Conservation (phyloP, 2,113 vertebrate species). For the Actenoides hombroni region DNA sequence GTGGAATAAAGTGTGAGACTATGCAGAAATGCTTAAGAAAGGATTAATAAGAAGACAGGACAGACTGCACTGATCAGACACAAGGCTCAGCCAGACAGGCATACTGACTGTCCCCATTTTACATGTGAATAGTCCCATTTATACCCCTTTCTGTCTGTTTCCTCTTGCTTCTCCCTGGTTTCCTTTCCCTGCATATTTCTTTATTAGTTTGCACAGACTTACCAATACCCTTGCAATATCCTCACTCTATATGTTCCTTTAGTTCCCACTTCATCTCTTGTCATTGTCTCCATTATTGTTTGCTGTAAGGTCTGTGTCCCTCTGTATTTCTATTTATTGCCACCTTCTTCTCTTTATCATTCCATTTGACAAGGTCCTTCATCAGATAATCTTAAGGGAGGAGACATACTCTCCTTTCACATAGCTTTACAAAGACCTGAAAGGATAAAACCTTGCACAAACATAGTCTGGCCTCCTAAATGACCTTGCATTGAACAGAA, state of each 20-base stretch:
- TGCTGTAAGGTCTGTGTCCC: not conserved
- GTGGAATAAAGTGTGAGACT: not conserved
- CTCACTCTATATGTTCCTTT: not conserved
- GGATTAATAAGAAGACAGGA: not conserved
- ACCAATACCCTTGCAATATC: not conserved
- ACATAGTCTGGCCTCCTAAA: not conserved
- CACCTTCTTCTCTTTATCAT: not conserved
- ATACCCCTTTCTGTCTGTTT: not conserved
- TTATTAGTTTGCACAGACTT: not conserved
- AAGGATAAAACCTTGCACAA: not conserved
- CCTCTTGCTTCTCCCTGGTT: not conserved
- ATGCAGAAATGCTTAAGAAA: not conserved
- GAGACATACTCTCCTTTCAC: not conserved
- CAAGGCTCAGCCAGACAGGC: not conserved
- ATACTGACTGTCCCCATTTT: not conserved
- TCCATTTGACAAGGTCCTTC: not conserved
- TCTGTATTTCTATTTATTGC: not conserved
- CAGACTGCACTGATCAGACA: too few relatives aligned
- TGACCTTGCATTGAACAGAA: not conserved
- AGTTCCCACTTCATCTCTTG: not conserved
- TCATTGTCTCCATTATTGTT: not conserved
- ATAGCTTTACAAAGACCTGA: not conserved
- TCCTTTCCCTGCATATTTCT: not conserved
- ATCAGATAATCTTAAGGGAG: not conserved
- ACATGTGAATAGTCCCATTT: accelerated